Percentiles rank a stretch among this genome's conserved stretches.
phyloP scores from a whole-genome alignment of 2,113 vertebrate species.

The Philantomba maxwellii region DNA sequence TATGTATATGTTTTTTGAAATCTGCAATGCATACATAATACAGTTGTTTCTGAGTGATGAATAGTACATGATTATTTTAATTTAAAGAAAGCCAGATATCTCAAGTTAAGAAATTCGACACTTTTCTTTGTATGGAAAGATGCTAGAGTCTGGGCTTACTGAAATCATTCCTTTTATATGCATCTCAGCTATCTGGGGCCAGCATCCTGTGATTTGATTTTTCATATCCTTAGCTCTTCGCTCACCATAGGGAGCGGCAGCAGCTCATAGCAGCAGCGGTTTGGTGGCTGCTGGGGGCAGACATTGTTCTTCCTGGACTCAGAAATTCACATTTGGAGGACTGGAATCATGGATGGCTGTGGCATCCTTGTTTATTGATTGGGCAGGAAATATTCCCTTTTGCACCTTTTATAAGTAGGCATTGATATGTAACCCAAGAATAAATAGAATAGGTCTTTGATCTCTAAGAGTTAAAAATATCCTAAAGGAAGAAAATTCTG shows the following conservation, averaged over 20 bases:
- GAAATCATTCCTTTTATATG: neutral
- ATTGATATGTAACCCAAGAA: neutral
- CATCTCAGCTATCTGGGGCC: neutral
- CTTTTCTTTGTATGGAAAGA: neutral
- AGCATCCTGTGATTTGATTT: neutral
- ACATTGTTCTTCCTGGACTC: neutral
- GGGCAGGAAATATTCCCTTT: neutral
- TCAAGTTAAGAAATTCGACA: neutral
- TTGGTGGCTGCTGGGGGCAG: neutral
- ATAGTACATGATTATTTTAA: neutral
- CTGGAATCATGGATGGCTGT: neutral
- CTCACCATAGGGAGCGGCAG: neutral
- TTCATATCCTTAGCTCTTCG: neutral
- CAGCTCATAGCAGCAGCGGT: neutral
- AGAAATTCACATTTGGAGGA: neutral
- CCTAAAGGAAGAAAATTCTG: neutral
- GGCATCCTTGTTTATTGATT: neutral
- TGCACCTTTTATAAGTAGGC: neutral
- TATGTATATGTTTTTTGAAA: neutral
- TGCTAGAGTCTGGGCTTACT: neutral
- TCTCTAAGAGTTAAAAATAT: neutral
- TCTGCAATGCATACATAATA: neutral
- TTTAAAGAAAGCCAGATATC: neutral
- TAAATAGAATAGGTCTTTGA: neutral
- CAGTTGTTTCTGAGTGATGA: neutral